Evolutionary conservation across 2,888 invertebrate species (phyloP).

Genomic region (Flexamia atlantica): DNA sequence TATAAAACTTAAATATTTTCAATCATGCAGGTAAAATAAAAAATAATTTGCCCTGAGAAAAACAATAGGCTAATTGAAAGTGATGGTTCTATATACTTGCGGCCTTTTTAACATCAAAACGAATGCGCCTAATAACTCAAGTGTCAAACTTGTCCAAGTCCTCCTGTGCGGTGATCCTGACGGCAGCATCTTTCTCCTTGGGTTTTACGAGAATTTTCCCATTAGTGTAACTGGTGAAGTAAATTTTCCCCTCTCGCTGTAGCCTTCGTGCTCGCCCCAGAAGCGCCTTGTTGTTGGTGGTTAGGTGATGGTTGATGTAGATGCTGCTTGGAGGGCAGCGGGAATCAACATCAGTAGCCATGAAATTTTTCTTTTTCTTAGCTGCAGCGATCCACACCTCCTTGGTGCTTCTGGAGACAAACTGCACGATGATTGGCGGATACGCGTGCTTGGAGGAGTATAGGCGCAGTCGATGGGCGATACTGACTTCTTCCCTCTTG

Average conservation of each 20-base stretch:
- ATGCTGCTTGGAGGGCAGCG: not conserved
- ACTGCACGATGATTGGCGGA: conserved; percentile 17
- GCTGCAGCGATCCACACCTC: not conserved
- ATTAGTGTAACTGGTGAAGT: not conserved
- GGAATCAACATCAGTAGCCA: not conserved
- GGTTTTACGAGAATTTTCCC: not conserved
- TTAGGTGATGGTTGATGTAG: conserved; percentile 4
- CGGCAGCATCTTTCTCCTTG: not conserved
- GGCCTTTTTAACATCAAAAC: too few species aligned
- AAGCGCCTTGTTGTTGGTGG: not conserved
- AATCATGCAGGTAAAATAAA: too few species aligned
- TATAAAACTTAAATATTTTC: too few species aligned
- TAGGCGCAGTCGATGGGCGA: conserved; percentile 16
- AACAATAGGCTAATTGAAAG: too few species aligned
- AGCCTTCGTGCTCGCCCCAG: conserved; percentile 1
- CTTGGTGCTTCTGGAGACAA: not conserved
- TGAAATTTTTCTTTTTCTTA: not conserved
- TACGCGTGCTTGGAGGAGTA: not conserved
- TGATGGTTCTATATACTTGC: too few species aligned
- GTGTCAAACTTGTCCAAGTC: not conserved
- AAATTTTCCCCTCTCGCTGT: not conserved
- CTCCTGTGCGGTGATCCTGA: not conserved
- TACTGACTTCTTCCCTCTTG: conserved; percentile 1
- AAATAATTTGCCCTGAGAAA: too few species aligned
- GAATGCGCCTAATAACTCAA: too few species aligned